phyloP scores from a whole-genome alignment of 2,797 vertebrate genomes.

The Rhinatrema bivittatum region DNA sequence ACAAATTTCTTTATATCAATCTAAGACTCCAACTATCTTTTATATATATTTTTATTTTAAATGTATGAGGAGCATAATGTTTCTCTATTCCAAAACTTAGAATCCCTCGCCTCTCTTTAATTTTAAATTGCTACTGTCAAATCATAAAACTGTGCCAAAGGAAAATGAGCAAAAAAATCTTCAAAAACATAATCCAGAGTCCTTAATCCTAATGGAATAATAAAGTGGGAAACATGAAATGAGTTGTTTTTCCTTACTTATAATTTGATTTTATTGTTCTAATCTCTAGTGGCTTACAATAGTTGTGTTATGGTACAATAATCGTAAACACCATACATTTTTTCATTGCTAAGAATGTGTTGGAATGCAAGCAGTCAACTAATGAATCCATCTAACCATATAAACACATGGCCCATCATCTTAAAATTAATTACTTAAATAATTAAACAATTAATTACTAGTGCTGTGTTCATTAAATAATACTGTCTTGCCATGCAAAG shows the following conservation, averaged over 20 bases:
- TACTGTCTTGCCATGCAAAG: constrained; percentile 3
- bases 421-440: constrained; percentile 31
- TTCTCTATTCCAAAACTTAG: constrained; percentile 7
- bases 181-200: constrained; percentile 8
- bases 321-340: constrained; percentile 4
- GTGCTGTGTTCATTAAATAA: constrained; percentile 16
- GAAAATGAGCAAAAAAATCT: constrained; percentile 8
- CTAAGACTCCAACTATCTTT: too few relatives aligned
- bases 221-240: constrained; percentile 16
- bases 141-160: constrained; percentile 13
- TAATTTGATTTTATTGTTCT: constrained; percentile 37
- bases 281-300: constrained; percentile 14
- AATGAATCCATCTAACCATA: constrained; percentile 30
- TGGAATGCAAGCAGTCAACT: constrained; percentile 6
- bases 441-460: constrained; percentile 20
- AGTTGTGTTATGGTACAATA: not conserved
- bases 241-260: constrained; percentile 19
- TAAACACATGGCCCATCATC: constrained; percentile 8
- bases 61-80: too few relatives aligned
- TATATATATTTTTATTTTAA: too few relatives aligned
- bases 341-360: not conserved
- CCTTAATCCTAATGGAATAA: constrained; percentile 22
- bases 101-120: constrained; percentile 8
- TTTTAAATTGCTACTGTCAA: constrained; percentile 20
- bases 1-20: too few relatives aligned